Base-by-base conservation (phyloP, 2,888 invertebrate genomes). In the Epistrophe eligans region DNA sequence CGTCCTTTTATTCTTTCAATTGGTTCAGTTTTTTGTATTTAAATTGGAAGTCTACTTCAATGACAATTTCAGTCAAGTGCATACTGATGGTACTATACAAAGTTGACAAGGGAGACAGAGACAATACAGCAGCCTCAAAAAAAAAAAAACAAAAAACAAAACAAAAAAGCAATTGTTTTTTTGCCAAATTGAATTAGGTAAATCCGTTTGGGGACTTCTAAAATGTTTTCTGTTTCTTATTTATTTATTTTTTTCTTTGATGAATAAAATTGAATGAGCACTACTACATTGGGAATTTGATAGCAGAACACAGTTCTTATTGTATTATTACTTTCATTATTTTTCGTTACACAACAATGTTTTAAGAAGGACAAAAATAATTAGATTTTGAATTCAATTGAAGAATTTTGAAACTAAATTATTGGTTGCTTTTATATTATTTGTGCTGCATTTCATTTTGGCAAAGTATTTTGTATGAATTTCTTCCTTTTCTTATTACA, bases 151-250 rank as follows among this genome's bases (percentile, higher is more conserved):
- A 28, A 52, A 15, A 58, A 58, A 60, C 58, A 17, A 48, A 35
- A 35, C 5, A 38, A 45, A n/a, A 57, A 77, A 79, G 52, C 79
- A 73, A 83, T 83, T 79, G 73, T 73, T 80, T 64, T 64, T 10
- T 58, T n/a, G n/a, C 50, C 60, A 80, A 80, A 80, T 80, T 74
- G 80, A 80, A 80, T 80, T 74, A 80, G 73, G 79, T 52, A 74
- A 67, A 73, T 79, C 83, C 60, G 67, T 79, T 73, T 66, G 79
- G 83, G 73, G 38, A 73, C 60, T 62, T 72, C 57, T 50, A n/a
- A 66, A 58, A 48, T 15, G 35, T 79, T 79, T 43, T 52, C n/a
- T 11, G 13, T n/a, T 15, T 5, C n/a, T 15, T 5, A 2, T 66
- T 38, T 38, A 13, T 43, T 13, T 24, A 3, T 24, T 52, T 19